Evolutionary conservation across 2,113 vertebrate genomes (phyloP), one percentile per base, ranked within the genome.

Genomic region (Heterocephalus glaber): DNA sequence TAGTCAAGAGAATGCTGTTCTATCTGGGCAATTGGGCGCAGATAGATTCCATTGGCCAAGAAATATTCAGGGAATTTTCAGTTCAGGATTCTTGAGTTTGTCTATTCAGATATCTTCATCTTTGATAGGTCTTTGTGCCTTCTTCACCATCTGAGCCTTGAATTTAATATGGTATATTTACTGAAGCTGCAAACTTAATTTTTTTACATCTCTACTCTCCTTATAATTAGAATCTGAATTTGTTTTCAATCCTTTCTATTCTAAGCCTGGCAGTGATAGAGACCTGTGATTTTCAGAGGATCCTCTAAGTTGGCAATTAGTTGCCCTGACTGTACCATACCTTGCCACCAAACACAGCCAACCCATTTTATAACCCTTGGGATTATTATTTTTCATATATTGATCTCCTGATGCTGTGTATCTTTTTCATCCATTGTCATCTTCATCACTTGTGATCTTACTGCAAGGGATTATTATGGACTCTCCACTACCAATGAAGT

Each of bases 221-320:
- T 90, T 74, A 44, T 61, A 86, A 77, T 79, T 94, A 81, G 54
- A 81, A 82, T 88, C 28, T 91, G 83, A n/a, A 85, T 96, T 81
- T 90, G 24, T 94, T 94, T 95, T 92, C 77, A 90, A 80, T 33
- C 26, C 47, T 35, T 90, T 87, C 61, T 84, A 72, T 44, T 19
- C 35, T 30, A 95, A 61, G 13, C 30, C 49, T 61, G 83, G 72
- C 52, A 91, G 63, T 44, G 88, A 47, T 38, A 44, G 28, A 88
- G 28, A 81, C 26, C 47, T 89, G 11, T 61, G 49, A 77, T 85
- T 61, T 93, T 83, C 87, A 97, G 77, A 76, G 56, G 33, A 54
- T 72, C 19, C 35, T 68, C 61, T 93, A 68, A 93, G 19, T 84
- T 63, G 58, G 56, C 26, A 81, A 80, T 80, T 84, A 92, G n/a